A percentile compares a stretch with the other conserved stretches of the same genome.
Conservation (phyloP, 2,113 vertebrate genomes). For the Oreamnos americanus region DNA sequence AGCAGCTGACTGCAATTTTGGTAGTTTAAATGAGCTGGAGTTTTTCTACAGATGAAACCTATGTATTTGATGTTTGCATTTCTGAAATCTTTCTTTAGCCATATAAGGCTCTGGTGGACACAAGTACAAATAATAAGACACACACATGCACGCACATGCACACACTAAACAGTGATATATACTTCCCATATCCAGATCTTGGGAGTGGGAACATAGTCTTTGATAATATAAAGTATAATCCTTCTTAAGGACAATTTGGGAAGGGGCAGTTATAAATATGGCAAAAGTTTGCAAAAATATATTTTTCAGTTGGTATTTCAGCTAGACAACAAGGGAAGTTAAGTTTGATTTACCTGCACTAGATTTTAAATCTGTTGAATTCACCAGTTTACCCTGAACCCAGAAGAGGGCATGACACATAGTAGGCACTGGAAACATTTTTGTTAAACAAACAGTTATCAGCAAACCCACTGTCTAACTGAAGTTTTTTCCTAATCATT, state of each 20-base stretch:
- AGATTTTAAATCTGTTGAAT: conserved; percentile 3
- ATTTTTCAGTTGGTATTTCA: background rate
- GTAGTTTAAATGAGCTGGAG: conserved; percentile 18
- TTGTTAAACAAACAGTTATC: background rate
- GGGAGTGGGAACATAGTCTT: background rate
- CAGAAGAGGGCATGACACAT: background rate
- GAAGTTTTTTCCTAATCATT: background rate
- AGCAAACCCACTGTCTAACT: background rate
- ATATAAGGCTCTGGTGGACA: background rate
- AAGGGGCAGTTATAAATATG: background rate
- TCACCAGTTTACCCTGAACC: background rate
- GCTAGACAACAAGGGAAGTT: background rate
- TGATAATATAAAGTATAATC: background rate
- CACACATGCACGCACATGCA: background rate
- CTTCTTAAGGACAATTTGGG: background rate
- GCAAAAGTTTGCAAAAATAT: background rate
- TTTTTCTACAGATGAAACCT: conserved; percentile 33
- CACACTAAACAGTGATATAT: background rate
- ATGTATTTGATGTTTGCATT: conserved; percentile 37
- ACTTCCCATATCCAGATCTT: background rate
- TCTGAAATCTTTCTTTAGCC: conserved; percentile 35
- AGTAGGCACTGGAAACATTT: background rate
- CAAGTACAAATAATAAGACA: background rate
- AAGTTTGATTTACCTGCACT: background rate
- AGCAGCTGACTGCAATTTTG: conserved; percentile 48